These are phyloP conservation scores for Lepus timidus DNA, from an alignment of 2,113 vertebrate species.

Conservation along the genomic window DNA sequence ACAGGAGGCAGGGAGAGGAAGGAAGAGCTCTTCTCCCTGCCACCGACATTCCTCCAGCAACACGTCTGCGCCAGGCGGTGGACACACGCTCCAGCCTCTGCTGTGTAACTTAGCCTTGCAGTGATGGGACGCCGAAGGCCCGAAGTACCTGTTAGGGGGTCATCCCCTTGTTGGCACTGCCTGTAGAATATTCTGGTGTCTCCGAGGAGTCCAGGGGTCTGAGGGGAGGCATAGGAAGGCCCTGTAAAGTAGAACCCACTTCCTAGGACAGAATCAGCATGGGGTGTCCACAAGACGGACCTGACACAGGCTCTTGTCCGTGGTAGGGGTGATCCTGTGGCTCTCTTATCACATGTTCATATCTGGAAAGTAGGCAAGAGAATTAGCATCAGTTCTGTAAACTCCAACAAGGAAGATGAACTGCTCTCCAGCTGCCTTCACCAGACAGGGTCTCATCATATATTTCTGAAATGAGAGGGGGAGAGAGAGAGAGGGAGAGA, in stretches of 20 bases:
- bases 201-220: not conserved
- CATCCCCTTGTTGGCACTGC: not conserved
- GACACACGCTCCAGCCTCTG: not conserved
- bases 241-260: not conserved
- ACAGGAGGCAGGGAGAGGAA: not conserved
- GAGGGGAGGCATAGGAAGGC: not conserved
- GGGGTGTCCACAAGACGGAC: no score
- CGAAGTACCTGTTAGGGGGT: not conserved
- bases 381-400: not conserved
- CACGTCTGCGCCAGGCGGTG: not conserved
- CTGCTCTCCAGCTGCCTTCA: not conserved
- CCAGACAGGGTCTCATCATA: not conserved
- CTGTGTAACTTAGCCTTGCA: not conserved
- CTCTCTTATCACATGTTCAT: not conserved
- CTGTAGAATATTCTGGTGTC: not conserved
- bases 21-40: not conserved
- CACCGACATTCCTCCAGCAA: conserved; percentile 6
- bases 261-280: not conserved
- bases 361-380: not conserved
- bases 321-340: fast-evolving
- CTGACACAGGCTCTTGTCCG: not conserved
- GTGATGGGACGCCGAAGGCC: not conserved
- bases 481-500: not conserved
- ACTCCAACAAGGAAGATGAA: not conserved
- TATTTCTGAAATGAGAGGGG: not conserved